Evolutionary conservation across 1,140 invertebrate species (phyloP).

Genomic region (Euura saliciscinereae): DNA sequence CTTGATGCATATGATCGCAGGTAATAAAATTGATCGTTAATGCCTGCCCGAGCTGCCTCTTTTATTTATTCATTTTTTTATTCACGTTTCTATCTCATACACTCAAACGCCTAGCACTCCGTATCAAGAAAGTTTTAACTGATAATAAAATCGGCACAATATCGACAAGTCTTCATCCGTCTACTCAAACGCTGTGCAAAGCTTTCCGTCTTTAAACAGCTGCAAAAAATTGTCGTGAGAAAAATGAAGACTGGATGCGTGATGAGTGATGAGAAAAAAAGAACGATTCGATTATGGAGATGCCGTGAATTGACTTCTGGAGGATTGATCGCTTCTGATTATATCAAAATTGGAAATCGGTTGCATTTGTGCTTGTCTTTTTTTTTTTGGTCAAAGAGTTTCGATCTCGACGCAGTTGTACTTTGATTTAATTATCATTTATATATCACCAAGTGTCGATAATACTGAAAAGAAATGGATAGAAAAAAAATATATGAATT

Average conservation of each 20-base stretch:
- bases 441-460: neutral
- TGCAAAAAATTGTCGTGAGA: neutral
- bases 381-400: neutral
- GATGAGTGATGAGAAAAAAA: neutral
- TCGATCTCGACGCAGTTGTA: neutral
- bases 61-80: neutral
- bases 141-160: neutral
- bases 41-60: constrained; percentile 25
- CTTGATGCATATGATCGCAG: constrained; percentile 2
- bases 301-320: neutral
- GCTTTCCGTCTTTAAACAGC: neutral
- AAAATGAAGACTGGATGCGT: neutral
- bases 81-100: constrained; percentile 6
- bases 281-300: neutral
- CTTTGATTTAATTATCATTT: neutral
- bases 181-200: neutral
- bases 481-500: no score
- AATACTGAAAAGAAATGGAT: no score
- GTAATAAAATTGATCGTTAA: constrained; percentile 22
- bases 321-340: neutral
- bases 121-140: neutral
- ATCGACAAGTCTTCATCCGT: neutral
- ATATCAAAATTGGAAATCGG: neutral
- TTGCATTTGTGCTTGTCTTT: neutral
- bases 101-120: constrained; percentile 10